Conservation (phyloP, 2,797 vertebrate species). For the Malurus leucopterus region DNA sequence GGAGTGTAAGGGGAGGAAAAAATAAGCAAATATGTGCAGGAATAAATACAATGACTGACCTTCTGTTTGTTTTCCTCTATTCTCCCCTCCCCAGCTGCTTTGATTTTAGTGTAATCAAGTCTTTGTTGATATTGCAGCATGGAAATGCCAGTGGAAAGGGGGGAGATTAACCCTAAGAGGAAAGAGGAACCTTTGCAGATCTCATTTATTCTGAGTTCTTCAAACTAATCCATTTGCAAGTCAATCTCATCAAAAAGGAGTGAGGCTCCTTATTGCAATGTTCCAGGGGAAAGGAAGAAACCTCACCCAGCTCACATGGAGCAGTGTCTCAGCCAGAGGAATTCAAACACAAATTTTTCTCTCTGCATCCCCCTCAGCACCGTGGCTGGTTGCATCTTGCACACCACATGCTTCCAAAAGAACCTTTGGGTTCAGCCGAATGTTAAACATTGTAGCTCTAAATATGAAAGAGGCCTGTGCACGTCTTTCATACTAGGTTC, state of each 20-base stretch:
- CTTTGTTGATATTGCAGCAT: conserved; percentile 12
- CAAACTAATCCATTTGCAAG: conserved; percentile 38
- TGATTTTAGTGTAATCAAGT: neutral
- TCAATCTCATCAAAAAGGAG: neutral
- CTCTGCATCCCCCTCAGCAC: neutral
- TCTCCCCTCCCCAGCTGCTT: neutral
- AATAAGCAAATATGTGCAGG: neutral
- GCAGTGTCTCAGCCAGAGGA: neutral
- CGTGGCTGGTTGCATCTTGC: neutral
- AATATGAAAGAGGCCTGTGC: neutral
- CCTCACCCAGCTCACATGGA: neutral
- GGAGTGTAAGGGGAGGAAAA: neutral
- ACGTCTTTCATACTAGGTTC: no score
- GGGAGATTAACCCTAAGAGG: neutral
- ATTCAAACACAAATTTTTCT: neutral
- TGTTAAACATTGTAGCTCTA: neutral
- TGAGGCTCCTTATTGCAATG: neutral
- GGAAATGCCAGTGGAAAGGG: neutral
- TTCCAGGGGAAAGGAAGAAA: neutral
- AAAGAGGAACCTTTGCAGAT: conserved; percentile 19
- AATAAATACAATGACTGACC: neutral
- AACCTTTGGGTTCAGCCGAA: neutral
- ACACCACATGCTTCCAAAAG: neutral
- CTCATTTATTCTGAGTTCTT: conserved; percentile 31
- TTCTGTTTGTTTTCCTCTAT: neutral